phyloP scores from a whole-genome alignment of 2,797 vertebrate species.

The Anomalospiza imberbis region DNA sequence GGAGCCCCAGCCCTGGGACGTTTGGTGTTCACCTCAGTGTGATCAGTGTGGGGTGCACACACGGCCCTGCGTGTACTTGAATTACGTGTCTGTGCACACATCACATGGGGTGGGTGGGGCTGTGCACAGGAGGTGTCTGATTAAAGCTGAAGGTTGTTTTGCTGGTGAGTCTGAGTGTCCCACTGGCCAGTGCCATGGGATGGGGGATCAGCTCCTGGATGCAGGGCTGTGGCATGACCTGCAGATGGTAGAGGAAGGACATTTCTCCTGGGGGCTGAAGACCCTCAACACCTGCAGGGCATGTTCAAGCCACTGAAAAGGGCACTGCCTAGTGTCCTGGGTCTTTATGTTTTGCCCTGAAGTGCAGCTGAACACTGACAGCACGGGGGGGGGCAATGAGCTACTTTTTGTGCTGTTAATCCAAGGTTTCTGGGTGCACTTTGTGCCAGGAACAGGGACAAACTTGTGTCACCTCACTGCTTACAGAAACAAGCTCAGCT shows the following conservation, averaged over 20 bases:
- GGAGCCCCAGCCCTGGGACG: neutral
- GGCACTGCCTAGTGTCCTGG: neutral
- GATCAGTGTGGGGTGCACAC: neutral
- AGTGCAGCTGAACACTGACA: neutral
- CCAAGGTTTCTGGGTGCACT: neutral
- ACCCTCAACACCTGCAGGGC: neutral
- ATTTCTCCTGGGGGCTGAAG: neutral
- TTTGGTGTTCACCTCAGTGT: accelerated
- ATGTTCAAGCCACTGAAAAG: accelerated
- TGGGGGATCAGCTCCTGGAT: accelerated
- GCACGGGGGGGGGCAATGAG: accelerated
- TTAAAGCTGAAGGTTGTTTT: constrained; percentile 25
- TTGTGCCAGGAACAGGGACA: neutral
- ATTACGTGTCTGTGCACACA: accelerated
- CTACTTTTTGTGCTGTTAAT: neutral
- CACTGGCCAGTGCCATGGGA: accelerated
- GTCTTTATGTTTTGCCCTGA: accelerated
- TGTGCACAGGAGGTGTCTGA: neutral
- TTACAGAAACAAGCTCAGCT: neutral
- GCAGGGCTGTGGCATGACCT: accelerated
- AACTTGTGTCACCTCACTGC: accelerated
- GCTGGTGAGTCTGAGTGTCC: neutral
- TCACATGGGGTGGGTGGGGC: accelerated
- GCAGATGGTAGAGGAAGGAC: neutral
- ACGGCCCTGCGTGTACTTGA: accelerated